A percentile compares a stretch with the other conserved stretches of the same genome.
phyloP scores from a whole-genome alignment of 2,113 vertebrate species.

The Neogale vison region DNA sequence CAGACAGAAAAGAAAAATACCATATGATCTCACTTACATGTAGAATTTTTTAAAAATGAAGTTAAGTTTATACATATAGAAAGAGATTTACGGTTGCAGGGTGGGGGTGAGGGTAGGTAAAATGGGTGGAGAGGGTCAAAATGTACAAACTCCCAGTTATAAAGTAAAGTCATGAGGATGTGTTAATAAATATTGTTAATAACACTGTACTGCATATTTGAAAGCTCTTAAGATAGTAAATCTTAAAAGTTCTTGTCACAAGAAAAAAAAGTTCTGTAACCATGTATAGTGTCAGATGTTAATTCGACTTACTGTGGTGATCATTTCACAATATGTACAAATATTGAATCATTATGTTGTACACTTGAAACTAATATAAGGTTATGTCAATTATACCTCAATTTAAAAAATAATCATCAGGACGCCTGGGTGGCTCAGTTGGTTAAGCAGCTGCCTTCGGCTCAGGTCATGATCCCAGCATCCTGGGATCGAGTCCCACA shows the following conservation, averaged over 20 bases:
- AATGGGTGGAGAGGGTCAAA: background rate
- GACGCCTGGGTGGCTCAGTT: no score
- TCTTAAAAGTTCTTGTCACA: background rate
- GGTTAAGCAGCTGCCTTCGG: no score
- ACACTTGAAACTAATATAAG: background rate
- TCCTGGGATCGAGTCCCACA: no score
- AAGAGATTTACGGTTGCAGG: background rate
- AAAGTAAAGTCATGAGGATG: background rate
- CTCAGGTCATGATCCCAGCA: no score
- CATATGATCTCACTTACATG: background rate
- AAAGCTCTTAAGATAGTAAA: background rate
- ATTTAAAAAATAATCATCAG: no score
- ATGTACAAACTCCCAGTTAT: background rate
- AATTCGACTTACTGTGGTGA: background rate
- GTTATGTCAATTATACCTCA: background rate
- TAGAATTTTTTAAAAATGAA: background rate
- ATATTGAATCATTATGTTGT: background rate
- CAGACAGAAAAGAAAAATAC: background rate
- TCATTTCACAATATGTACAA: background rate
- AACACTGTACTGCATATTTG: background rate
- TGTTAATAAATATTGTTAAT: background rate
- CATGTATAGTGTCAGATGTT: background rate
- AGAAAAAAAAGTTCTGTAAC: background rate
- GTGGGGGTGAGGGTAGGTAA: background rate
- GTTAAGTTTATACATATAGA: background rate